Evolutionary conservation across 2,113 vertebrate species (phyloP).

Genomic region (Fregata magnificens): DNA sequence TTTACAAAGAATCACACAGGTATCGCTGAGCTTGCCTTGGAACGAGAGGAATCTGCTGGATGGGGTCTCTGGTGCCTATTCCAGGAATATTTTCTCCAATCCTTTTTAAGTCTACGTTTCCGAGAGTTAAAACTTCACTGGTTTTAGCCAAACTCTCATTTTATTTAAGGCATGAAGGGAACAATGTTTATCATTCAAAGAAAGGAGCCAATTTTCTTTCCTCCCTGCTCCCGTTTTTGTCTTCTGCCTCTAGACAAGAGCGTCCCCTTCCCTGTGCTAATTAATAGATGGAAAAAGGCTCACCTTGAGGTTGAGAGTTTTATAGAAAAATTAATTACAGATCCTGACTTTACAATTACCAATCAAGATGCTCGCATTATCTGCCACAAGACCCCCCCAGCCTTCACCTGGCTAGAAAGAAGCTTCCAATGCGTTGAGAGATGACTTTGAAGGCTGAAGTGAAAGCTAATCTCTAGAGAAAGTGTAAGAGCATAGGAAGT

Average conservation of each 20-base stretch:
- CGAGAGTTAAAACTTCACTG: not conserved
- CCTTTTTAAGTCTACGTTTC: not conserved
- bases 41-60: not conserved
- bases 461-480: not conserved
- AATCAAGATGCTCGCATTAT: not conserved
- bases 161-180: not conserved
- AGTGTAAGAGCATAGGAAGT: not conserved
- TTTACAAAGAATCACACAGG: not conserved
- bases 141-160: not conserved
- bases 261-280: not conserved
- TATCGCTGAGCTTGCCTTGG: not conserved
- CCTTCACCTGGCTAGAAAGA: not conserved
- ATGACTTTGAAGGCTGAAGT: not conserved
- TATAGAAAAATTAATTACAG: conserved; percentile 63
- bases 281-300: not conserved
- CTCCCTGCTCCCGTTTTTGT: not conserved
- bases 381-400: not conserved
- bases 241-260: not conserved
- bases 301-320: conserved; percentile 23
- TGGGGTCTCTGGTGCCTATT: not conserved
- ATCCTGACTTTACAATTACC: conserved; percentile 36
- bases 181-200: not conserved
- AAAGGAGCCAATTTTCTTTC: not conserved
- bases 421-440: not conserved
- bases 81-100: not conserved